Evolutionary conservation across 1,140 invertebrate species (phyloP).

Genomic region (Scaptomyza pallida): DNA sequence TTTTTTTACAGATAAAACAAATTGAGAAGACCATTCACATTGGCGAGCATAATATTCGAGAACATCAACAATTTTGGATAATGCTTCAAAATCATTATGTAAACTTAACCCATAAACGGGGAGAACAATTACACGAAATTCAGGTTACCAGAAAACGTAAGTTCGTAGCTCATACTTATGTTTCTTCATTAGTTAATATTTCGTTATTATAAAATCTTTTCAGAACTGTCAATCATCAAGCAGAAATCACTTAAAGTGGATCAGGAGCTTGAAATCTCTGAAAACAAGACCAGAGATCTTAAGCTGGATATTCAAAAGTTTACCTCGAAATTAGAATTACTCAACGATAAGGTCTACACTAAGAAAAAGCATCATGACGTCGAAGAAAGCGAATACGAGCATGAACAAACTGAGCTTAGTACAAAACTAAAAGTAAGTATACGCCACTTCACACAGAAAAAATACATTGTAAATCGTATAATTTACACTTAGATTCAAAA

Average conservation of each 20-base stretch:
- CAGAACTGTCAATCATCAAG: slow-evolving; percentile 90
- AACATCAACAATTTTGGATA: slow-evolving; percentile 89
- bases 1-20: slow-evolving; percentile 84
- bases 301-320: slow-evolving; percentile 86
- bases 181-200: neutral
- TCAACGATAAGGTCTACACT: slow-evolving; percentile 86
- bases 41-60: slow-evolving; percentile 86
- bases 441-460: no score
- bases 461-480: no score
- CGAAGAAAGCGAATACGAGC: slow-evolving; percentile 87
- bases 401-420: slow-evolving; percentile 86
- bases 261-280: slow-evolving; percentile 86
- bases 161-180: slow-evolving; percentile 20
- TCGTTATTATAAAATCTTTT: slow-evolving; percentile 24
- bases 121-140: slow-evolving; percentile 87
- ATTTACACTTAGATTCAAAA: no score
- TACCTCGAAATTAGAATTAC: slow-evolving; percentile 86
- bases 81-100: slow-evolving; percentile 89
- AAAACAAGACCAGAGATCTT: slow-evolving; percentile 86
- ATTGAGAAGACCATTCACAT: slow-evolving; percentile 87
- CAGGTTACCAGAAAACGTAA: slow-evolving; percentile 88
- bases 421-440: slow-evolving; percentile 84
- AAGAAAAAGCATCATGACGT: slow-evolving; percentile 86
- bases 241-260: slow-evolving; percentile 89
- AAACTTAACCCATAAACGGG: slow-evolving; percentile 87